phyloP scores from a whole-genome alignment of 2,797 vertebrate species.

The Arrhamphus sclerolepis region DNA sequence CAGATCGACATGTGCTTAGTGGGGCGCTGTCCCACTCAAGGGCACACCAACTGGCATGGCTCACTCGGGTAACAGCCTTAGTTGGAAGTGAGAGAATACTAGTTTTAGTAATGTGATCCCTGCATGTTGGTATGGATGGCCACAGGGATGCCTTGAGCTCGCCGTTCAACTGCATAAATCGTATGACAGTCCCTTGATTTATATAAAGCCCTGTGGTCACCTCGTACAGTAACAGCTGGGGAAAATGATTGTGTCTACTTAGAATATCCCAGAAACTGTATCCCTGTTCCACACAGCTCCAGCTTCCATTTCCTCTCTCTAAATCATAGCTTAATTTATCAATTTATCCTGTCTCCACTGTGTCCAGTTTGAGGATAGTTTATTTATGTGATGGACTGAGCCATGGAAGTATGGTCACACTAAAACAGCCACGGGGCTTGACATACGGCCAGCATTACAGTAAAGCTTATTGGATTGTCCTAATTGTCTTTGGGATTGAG shows the following conservation, averaged over 20 bases:
- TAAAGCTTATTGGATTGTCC: conserved; percentile 80
- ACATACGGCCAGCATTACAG: conserved; percentile 67
- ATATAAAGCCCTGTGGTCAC: conserved; percentile 74
- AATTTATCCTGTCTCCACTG: conserved; percentile 44
- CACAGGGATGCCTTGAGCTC: conserved; percentile 56
- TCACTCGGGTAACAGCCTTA: conserved; percentile 64
- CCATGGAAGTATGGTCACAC: conserved; percentile 41
- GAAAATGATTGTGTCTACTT: conserved; percentile 61
- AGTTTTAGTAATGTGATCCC: conserved; percentile 70
- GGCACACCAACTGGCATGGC: conserved; percentile 77
- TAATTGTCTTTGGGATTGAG: conserved; percentile 81
- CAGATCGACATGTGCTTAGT: conserved; percentile 73
- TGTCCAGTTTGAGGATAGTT: conserved; percentile 37
- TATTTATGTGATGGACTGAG: conserved; percentile 50
- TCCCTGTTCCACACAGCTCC: conserved; percentile 42
- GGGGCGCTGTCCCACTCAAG: conserved; percentile 78
- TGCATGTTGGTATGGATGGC: conserved; percentile 57
- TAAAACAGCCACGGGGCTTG: conserved; percentile 47
- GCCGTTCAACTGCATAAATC: conserved; percentile 64
- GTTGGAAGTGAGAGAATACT: conserved; percentile 72
- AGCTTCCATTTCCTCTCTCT: conserved; percentile 66
- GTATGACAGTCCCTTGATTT: conserved; percentile 62
- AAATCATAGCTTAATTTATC: conserved; percentile 68
- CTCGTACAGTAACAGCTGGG: conserved; percentile 69
- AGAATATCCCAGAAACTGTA: conserved; percentile 71